phyloP scores from a whole-genome alignment of 2,113 vertebrate species.

The Leptosomus discolor region DNA sequence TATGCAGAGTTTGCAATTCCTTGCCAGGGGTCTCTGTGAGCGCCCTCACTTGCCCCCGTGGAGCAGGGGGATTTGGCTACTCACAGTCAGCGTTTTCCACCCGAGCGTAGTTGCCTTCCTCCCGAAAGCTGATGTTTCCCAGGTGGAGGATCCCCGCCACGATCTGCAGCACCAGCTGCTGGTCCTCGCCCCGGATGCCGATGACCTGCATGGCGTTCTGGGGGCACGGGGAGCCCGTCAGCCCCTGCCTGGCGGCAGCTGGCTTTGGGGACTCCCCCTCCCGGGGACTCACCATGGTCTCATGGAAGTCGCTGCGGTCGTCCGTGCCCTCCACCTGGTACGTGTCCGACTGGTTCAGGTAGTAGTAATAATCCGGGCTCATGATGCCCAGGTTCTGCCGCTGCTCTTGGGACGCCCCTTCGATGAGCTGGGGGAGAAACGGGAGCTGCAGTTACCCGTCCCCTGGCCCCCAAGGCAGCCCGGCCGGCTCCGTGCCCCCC shows the following conservation, averaged over 20 bases:
- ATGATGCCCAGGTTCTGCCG: constrained; percentile 88
- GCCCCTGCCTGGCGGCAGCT: accelerated
- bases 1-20: accelerated
- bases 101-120: constrained; percentile 90
- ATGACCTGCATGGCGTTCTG: constrained; percentile 96
- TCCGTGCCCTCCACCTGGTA: constrained; percentile 94
- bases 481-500: accelerated
- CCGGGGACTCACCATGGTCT: constrained; percentile 82
- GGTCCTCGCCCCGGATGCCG: constrained; percentile 80
- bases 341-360: constrained; percentile 93
- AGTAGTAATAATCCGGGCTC: constrained; percentile 92
- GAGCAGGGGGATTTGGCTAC: neutral
- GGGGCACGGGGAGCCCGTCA: neutral
- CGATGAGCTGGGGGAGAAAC: constrained; percentile 77
- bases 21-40: neutral
- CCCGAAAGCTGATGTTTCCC: constrained; percentile 91
- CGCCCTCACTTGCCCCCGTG: accelerated
- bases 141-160: constrained; percentile 90
- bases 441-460: accelerated
- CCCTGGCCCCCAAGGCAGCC: accelerated
- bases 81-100: constrained; percentile 92
- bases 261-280: accelerated
- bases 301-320: constrained; percentile 86
- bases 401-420: constrained; percentile 87
- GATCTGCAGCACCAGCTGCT: constrained; percentile 89